Evolutionary conservation across 2,888 invertebrate species (phyloP), one percentile per base, ranked within the genome.

Genomic region (Saturnia pavonia): DNA sequence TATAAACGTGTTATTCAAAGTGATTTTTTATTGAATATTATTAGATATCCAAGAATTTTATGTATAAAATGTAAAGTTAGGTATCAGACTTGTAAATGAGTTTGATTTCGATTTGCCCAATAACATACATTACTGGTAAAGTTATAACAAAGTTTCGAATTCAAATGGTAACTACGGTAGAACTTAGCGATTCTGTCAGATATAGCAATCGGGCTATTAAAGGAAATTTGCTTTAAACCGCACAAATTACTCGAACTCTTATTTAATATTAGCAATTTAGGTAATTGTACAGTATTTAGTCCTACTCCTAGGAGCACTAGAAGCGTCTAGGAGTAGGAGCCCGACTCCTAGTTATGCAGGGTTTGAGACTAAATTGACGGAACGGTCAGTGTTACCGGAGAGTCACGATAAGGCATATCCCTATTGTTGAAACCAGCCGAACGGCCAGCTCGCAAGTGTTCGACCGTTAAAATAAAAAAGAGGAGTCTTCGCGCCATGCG

Each of bases 111-210:
- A 63, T 69, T 69, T 34, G 69, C 19, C 16, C 4, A 48, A 63
- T 48, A 60, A 60, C 14, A 25, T 19, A 25, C 6, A 63, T 34
- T 69, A 34, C 12, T 19, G 63, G 19, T 45, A n/a, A 48, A 69
- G 48, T 69, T 63, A 43, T 63, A 69, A 63, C 34, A 57, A 27
- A 69, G 22, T 65, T 69, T 34, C 19, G 45, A 65, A 69, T 34
- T 40, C 8, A 22, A 60, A 43, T 60, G 27, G 27, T 19, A 27
- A 57, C 9, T 12, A 19, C 7, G 12, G 43, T n/a, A 43, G n/a
- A 65, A 19, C n/a, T 43, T 45, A 69, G 16, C 34, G 57, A 69
- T 48, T 65, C 34, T n/a, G 9, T 0, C 40, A 48, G 65, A 34
- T 51, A 48, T 60, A 25, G 45, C 60, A 48, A 69, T 63, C 54